Conservation (phyloP, 2,113 vertebrate genomes). For the Jacana jacana region DNA sequence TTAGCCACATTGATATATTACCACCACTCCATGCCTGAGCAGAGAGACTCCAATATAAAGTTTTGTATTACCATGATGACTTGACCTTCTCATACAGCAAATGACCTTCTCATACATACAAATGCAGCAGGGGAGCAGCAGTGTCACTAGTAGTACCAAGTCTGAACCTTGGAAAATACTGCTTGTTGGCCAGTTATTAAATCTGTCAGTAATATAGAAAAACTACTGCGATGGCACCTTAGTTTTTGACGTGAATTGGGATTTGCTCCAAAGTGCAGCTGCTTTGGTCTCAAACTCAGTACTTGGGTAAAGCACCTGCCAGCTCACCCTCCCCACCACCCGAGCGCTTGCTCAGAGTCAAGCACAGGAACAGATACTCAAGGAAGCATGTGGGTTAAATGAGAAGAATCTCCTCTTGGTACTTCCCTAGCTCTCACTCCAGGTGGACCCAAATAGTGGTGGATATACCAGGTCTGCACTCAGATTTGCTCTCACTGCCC, state of each 20-base stretch:
- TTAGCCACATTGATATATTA: not conserved
- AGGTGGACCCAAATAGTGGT: not conserved
- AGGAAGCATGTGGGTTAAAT: not conserved
- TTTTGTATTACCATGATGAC: not conserved
- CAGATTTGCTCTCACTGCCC: not conserved
- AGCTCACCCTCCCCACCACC: not conserved
- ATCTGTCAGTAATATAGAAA: not conserved
- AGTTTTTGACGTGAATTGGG: not conserved
- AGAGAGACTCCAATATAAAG: not conserved
- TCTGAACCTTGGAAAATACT: not conserved
- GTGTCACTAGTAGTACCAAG: not conserved
- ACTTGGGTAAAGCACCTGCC: not conserved
- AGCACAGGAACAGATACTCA: not conserved
- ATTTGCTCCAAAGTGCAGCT: not conserved
- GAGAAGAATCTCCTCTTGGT: not conserved
- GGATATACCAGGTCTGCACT: not conserved
- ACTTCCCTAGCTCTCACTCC: not conserved
- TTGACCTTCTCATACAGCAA: not conserved
- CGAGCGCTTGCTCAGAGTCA: not conserved
- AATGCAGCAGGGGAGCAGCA: not conserved
- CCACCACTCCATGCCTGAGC: not conserved
- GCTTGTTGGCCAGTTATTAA: not conserved
- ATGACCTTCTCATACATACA: not conserved
- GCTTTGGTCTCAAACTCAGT: not conserved
- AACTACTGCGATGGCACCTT: not conserved